Evolutionary conservation across 2,113 vertebrate genomes (phyloP), one percentile per base, ranked within the genome.

Genomic region (Stegastes partitus): DNA sequence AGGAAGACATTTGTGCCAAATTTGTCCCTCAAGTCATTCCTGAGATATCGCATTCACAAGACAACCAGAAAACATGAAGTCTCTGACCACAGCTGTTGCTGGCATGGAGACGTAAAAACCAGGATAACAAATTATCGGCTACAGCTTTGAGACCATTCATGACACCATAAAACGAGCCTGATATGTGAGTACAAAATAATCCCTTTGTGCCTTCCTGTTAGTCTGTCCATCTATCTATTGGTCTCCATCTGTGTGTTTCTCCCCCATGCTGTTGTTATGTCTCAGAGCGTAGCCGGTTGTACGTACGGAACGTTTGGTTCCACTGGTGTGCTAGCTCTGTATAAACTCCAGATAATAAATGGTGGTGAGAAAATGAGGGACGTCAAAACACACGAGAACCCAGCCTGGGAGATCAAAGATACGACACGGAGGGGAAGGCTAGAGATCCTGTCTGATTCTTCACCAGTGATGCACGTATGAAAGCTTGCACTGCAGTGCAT

Each of bases 271-370:
- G 81, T 76, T 86, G 73, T 87, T 88, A 44, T 73, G 89, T 87
- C 85, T 86, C 37, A 9, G 25, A 58, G 37, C 50, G 31, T 2
- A 51, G 58, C 78, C 68, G 50, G 45, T 59, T 50, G 79, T 74
- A 79, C 58, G 57, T 47, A 47, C 63, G 77, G 82, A 84, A 80
- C 57, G 28, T 56, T 65, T 28, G 77, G 80, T 82, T 82, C 85
- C 77, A 51, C 51, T 11, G 15, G 15, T 59, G 53, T 63, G 80
- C 62, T 42, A 3, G 34, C 44, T 21, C 45, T 71, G 66, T 62
- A 55, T 71, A 78, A 87, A 84, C 81, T 70, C 42, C 19, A 74
- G 81, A 85, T 87, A 85, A 85, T 58, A 81, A 86, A 87, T 68
- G 67, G 37, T 61, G 63, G 56, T 86, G 88, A 74, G 84, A 88